Conservation (phyloP, 2,797 vertebrate species). For the Eulemur mongoz region DNA sequence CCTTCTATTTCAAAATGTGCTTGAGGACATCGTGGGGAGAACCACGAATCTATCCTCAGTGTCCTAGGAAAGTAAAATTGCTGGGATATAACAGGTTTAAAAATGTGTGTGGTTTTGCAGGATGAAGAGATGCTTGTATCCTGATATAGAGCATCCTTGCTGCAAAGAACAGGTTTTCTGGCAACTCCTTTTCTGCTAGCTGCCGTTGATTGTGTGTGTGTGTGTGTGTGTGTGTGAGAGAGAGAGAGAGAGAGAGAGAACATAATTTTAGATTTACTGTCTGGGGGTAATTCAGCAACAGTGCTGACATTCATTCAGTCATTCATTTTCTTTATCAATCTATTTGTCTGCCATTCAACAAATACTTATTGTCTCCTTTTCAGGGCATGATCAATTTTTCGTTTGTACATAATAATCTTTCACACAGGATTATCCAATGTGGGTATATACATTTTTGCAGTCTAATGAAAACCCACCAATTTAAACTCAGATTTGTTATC, state of each 20-base stretch:
- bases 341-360: neutral
- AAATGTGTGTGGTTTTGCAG: neutral
- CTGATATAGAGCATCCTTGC: neutral
- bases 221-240: neutral
- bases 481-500: neutral
- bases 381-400: neutral
- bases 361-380: neutral
- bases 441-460: neutral
- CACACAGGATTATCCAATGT: neutral
- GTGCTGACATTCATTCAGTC: neutral
- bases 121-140: neutral
- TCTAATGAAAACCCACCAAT: neutral
- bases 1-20: slow-evolving; percentile 68
- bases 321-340: neutral
- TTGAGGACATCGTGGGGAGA: neutral
- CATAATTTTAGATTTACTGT: neutral
- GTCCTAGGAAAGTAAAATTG: neutral
- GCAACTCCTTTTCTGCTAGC: neutral
- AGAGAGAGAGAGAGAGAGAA: neutral
- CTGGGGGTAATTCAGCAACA: neutral
- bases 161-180: neutral
- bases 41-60: neutral
- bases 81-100: neutral
- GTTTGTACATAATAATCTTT: neutral
- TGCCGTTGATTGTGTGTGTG: neutral